Conservation (phyloP, 1,140 invertebrate genomes). For the Bursaphelenchus mucronatus region DNA sequence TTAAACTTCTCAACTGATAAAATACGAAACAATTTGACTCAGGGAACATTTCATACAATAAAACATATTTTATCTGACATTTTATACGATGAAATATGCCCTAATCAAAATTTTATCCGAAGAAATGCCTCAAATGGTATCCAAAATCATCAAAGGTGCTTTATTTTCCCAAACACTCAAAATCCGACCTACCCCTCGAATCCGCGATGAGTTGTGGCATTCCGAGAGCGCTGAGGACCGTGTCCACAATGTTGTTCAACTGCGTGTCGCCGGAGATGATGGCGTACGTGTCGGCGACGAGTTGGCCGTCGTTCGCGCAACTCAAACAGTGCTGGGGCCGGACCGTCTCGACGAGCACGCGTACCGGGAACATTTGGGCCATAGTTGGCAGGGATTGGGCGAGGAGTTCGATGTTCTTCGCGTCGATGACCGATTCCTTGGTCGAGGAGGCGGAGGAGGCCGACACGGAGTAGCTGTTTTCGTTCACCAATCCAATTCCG, state of each 20-base stretch:
- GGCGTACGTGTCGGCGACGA: constrained; percentile 44
- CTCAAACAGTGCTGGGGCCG: constrained; percentile 43
- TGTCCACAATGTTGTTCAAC: constrained; percentile 43
- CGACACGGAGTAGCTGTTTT: too few relatives aligned
- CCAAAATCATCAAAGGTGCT: too few relatives aligned
- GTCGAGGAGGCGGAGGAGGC: too few relatives aligned
- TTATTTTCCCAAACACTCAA: background rate
- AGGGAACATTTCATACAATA: too few relatives aligned
- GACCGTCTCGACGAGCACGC: constrained; percentile 45
- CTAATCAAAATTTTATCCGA: constrained; percentile 5
- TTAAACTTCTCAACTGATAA: too few relatives aligned
- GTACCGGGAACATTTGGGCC: constrained; percentile 44
- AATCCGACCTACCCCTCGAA: constrained; percentile 33
- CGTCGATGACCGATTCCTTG: too few relatives aligned
- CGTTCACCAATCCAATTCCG: too few relatives aligned
- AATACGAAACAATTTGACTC: too few relatives aligned
- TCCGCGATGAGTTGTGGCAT: constrained; percentile 45
- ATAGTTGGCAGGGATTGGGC: too few relatives aligned
- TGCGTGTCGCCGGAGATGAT: constrained; percentile 43
- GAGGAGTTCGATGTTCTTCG: too few relatives aligned
- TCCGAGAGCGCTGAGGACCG: constrained; percentile 42
- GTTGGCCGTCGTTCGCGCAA: constrained; percentile 42
- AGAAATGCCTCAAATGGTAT: background rate
- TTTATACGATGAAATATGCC: too few relatives aligned
- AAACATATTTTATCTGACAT: too few relatives aligned